Conservation (phyloP, 2,888 invertebrate species). For the Arge pagana region DNA sequence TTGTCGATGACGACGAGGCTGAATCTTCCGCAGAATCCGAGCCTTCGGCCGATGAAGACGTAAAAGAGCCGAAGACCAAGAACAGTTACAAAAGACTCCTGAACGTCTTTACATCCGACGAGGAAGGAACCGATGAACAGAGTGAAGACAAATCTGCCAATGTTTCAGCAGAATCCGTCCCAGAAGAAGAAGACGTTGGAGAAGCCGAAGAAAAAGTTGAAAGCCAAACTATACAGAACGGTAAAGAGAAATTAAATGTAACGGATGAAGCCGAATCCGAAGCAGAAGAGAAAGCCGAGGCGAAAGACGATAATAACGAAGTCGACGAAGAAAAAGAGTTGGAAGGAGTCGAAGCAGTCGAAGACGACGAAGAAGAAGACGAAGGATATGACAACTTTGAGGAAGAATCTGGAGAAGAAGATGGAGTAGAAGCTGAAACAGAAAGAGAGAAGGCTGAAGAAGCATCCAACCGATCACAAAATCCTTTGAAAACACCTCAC, state of each 20-base stretch:
- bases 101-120: neutral
- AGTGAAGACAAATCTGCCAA: no score
- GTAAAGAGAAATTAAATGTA: no score
- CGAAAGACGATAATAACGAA: slow-evolving; percentile 2
- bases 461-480: neutral
- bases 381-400: slow-evolving; percentile 1
- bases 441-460: neutral
- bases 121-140: no score
- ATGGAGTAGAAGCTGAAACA: neutral
- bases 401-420: neutral
- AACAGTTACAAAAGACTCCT: slow-evolving; percentile 5
- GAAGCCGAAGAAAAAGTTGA: slow-evolving; percentile 22
- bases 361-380: neutral
- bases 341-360: slow-evolving; percentile 5
- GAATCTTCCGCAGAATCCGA: slow-evolving; percentile 26
- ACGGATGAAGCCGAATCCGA: no score
- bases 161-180: neutral
- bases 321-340: slow-evolving; percentile 12
- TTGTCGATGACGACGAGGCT: slow-evolving; percentile 41
- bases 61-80: slow-evolving; percentile 11
- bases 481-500: no score
- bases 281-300: slow-evolving; percentile 7
- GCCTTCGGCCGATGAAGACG: slow-evolving; percentile 4
- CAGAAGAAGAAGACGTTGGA: slow-evolving; percentile 23
- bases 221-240: slow-evolving; percentile 5